phyloP scores from a whole-genome alignment of 2,888 invertebrate species.

The Tiliacea aurago region DNA sequence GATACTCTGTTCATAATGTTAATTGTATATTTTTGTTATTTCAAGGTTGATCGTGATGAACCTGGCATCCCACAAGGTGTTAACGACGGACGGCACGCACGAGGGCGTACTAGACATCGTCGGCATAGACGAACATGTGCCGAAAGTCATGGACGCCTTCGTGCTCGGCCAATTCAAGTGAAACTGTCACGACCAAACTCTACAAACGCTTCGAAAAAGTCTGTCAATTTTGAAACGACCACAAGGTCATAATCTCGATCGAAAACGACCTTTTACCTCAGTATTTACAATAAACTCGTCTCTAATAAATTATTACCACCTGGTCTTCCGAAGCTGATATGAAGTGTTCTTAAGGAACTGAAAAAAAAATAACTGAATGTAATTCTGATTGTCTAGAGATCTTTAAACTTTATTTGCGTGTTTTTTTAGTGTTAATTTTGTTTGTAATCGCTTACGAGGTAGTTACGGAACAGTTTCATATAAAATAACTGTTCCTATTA shows the following conservation, averaged over 20 bases:
- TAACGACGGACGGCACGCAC: conserved; percentile 85
- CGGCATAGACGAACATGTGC: conserved; percentile 92
- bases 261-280: conserved; percentile 76
- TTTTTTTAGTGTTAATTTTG: conserved; percentile 66
- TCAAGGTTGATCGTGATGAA: conserved; percentile 91
- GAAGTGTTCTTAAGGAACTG: conserved; percentile 60
- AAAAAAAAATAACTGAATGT: conserved; percentile 60
- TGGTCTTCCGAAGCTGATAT: conserved; percentile 77
- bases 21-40: not conserved
- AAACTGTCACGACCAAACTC: conserved; percentile 52
- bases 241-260: conserved; percentile 64
- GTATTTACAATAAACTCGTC: conserved; percentile 75
- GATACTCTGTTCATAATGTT: not conserved
- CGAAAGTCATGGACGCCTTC: conserved; percentile 92
- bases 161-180: conserved; percentile 89
- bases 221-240: conserved; percentile 61
- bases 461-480: conserved; percentile 62
- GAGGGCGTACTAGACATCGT: conserved; percentile 91
- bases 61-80: conserved; percentile 89
- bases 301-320: conserved; percentile 73
- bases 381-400: conserved; percentile 68
- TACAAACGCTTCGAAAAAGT: conserved; percentile 52
- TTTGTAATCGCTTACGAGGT: conserved; percentile 67
- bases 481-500: conserved; percentile 62
- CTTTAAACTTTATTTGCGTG: conserved; percentile 59